Evolutionary conservation across 2,888 invertebrate genomes (phyloP), one percentile per base, ranked within the genome.

Genomic region (Rotaria socialis): DNA sequence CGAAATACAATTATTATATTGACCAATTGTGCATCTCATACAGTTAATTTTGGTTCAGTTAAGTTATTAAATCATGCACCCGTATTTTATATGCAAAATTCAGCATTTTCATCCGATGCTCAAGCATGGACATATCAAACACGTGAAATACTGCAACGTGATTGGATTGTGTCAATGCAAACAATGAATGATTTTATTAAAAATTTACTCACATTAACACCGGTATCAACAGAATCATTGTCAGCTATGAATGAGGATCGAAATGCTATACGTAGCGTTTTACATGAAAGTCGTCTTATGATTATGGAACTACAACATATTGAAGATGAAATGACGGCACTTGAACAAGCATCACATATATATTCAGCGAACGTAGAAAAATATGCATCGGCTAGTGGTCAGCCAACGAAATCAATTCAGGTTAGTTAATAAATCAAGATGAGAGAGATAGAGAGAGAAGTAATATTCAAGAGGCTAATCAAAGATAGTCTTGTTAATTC

Each of bases 271-370:
- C 43, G 80, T 22, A 47, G 47, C n/a, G 3, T 80, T 47, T 47
- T 80, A 47, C 80, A 80, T 80, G 80, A 80, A 80, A 47, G 47
- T n/a, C 80, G 80, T n/a, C 10, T 80, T 2, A 80, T 80, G 80
- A 80, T 80, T 80, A 80, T 80, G 80, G 80, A 80, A 47, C n/a
- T 80, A 47, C 80, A 80, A 80, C 80, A 80, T n/a, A 47, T 80
- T 14, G 80, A 80, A 80, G 80, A 80, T 80, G 80, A 80, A 80
- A n/a, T 80, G 14, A 4, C n/a, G 47, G 80, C 47, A 47, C n/a
- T 80, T 24, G 80, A 80, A 47, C 80, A 80, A 24, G 80, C 80
- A 47, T 80, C 80, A 80, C 11, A 80, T 80, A 80, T 80, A 3
- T 80, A 80, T 80, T 43, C 47, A 47, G 43, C 80, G 5, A 80